Evolutionary conservation across 2,797 vertebrate species (phyloP).

Genomic region (Tangara arthus): DNA sequence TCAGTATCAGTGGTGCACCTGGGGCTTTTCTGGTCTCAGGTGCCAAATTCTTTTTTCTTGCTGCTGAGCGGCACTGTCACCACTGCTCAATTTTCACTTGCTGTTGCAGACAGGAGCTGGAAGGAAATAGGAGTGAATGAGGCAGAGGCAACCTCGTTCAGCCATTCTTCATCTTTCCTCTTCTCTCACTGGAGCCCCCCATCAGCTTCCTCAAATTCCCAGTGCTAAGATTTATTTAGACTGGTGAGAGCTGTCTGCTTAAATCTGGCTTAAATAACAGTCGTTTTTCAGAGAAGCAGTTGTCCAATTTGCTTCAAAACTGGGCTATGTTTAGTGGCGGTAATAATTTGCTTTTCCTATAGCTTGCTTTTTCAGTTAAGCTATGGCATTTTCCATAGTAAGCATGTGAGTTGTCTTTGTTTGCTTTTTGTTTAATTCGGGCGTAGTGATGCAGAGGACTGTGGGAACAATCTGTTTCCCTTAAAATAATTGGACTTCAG

Average conservation of each 20-base stretch:
- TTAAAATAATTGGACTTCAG: background rate
- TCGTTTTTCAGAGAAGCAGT: slow-evolving; percentile 1
- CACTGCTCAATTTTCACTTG: background rate
- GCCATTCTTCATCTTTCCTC: background rate
- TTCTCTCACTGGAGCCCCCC: background rate
- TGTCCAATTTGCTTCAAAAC: background rate
- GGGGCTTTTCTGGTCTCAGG: slow-evolving; percentile 21
- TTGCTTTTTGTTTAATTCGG: background rate
- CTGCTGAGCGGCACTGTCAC: background rate
- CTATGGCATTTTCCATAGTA: background rate
- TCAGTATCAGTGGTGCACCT: slow-evolving; percentile 29
- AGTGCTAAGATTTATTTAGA: slow-evolving; percentile 21
- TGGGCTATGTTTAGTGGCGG: background rate
- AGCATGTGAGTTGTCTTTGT: background rate
- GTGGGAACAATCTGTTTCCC: background rate
- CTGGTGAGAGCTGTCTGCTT: background rate
- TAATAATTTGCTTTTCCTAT: background rate
- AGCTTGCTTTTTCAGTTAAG: background rate
- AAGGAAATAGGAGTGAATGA: slow-evolving; percentile 3
- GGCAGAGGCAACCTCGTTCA: background rate
- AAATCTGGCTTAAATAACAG: background rate
- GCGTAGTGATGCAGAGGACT: background rate
- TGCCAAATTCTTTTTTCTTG: slow-evolving; percentile 35
- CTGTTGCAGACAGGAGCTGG: background rate
- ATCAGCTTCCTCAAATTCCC: background rate